Conservation (phyloP, 2,113 vertebrate species). For the Pelusios castaneus region DNA sequence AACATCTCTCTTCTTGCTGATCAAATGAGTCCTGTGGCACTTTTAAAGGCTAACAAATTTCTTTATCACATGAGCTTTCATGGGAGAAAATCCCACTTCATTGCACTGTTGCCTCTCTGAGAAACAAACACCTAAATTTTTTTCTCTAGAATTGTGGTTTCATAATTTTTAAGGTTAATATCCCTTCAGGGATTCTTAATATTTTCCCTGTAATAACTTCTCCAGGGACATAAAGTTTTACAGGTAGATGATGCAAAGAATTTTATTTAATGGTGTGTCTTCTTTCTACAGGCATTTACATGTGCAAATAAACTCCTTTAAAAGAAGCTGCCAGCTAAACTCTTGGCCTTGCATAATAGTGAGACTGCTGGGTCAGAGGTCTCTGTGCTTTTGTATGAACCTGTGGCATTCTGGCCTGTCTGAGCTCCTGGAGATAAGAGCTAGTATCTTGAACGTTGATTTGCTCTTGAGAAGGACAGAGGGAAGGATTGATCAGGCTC, state of each 20-base stretch:
- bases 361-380: background rate
- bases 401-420: background rate
- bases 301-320: background rate
- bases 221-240: background rate
- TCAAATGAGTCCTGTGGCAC: no score
- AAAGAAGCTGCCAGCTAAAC: background rate
- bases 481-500: background rate
- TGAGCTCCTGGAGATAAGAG: background rate
- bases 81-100: no score
- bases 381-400: background rate
- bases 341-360: background rate
- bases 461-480: fast-evolving
- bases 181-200: background rate
- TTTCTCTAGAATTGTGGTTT: background rate
- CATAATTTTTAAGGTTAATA: background rate
- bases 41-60: no score
- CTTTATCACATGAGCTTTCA: no score
- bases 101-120: background rate
- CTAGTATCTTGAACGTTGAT: fast-evolving
- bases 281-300: constrained; percentile 5
- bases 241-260: background rate
- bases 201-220: background rate
- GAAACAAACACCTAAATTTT: background rate
- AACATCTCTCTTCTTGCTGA: background rate
- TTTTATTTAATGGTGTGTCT: background rate